Base-by-base conservation (phyloP, 2,113 vertebrate genomes). In the Murina feae region DNA sequence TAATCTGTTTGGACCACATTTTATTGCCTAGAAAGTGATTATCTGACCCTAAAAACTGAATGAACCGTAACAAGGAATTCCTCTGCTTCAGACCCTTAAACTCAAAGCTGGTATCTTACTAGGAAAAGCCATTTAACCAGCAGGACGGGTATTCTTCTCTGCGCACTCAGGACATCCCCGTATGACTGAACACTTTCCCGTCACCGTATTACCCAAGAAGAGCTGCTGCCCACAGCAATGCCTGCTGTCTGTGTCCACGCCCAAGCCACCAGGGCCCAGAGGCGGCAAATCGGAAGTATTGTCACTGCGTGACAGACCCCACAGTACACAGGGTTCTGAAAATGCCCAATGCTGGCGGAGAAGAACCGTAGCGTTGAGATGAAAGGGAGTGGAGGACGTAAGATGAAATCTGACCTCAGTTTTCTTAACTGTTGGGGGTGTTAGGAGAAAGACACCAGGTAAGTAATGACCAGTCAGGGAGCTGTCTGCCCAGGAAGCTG, bases 401-500 rank as follows among this genome's bases (percentile, higher is more conserved):
- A 20, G 44, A 44, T 39, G 58, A 39, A 74, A n/a, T 35, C 16
- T 18, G 37, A 4, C 1, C 1, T 21, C 6, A 72, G 35, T 1
- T 7, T 11, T 42, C 71, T n/a, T 4, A 6, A 18, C 11, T 13
- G 5, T 7, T 17, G 42, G n/a, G 44, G 23, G 60, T 28, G 42
- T 11, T 13, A 10, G 23, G 39, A 37, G 72, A 74, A 44, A 55
- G 35, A 35, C 10, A 5, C 14, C 74, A 74, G 78, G n/a, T 14
- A 65, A 68, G 39, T 11, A 58, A 44, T 20, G 58, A 28, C n/a
- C 71, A 49, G 16, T 10, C 4, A 66, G 66, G 60, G 28, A 13
- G 2, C 7, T 1, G 6, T 10, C 35, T 32, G 39, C 39, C 37
- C 1, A 0, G 0, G 37, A 18, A 1, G 39, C 11, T 1, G 11